Evolutionary conservation across 2,888 invertebrate genomes (phyloP), one percentile per base, ranked within the genome.

Genomic region (Alviniconcha strummeri): DNA sequence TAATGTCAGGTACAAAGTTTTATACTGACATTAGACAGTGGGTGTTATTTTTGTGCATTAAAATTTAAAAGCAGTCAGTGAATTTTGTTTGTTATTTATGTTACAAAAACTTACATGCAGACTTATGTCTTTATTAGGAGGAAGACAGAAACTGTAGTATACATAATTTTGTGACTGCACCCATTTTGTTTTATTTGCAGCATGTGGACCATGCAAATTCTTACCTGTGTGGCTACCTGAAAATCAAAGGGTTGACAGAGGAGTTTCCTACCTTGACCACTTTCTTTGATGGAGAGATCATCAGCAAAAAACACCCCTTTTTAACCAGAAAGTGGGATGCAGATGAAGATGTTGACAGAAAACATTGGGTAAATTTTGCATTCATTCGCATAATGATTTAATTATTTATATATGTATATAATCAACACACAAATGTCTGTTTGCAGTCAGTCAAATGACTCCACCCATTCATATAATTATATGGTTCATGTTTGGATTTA

Each of bases 201-300:
- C 97, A 98, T 95, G 98, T 98, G 36, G 98, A 98, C 93, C 97
- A 98, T 94, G 97, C 97, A 93, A 98, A 97, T 93, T 97, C 98
- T 55, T 98, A 98, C 94, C 95, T 98, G 83, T 98, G 98, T 94
- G 98, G 98, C 67, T 98, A 98, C 94, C 95, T 98, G 92, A 98
- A 98, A 95, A 98, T 98, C 89, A 98, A 97, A 94, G 98, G 98
- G 77, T 95, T 98, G 86, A 98, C 98, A 5, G 98, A 98, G 93
- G 98, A 98, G 94, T 98, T 97, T 94, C 98, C 98, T 6, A 98
- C 97, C 74, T 94, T 98, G 82, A 98, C 98, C 17, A 99, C 98
- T 19, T 99, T 98, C 94, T 99, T 99, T 93, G 98, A 98, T 95
- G 98, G 98, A n/a, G 98, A 98, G 95, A 98, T 99, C 89, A 98